Evolutionary conservation across 2,113 vertebrate genomes (phyloP), one percentile per base, ranked within the genome.

Genomic region (Oncorhynchus kisutch): DNA sequence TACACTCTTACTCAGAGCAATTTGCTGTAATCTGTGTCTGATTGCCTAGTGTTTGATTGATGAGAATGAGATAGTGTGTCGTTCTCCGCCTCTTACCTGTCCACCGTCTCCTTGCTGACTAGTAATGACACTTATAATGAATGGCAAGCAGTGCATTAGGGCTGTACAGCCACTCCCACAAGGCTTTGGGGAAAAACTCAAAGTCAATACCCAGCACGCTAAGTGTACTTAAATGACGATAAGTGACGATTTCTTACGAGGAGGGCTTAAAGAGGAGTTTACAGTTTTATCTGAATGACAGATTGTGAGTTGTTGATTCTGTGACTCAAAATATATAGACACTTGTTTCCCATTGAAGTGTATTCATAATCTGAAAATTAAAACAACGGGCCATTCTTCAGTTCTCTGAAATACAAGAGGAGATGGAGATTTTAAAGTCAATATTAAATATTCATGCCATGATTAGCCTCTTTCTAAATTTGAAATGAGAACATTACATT

Each of bases 11-110:
- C 54, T 27, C 54, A 60, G 54, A 29, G 71, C 25, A 72, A 72
- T 72, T 72, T 72, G 25, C 57, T 62, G 51, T 51, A 59, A 62
- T 31, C 71, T 59, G 71, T 59, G 48, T 57, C 22, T 72, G 71
- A 59, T 59, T 72, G 71, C 51, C 71, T 62, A 18, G 49, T 45
- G 39, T 45, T 45, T 11, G 39, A 45, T 45, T 45, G 9, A 45
- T 45, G 39, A 45, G 39, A 45, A 45, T 72, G 54, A 20, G 54
- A 18, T 20, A 6, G 14, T 20, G 54, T 14, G 54, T 57, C 7
- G 14, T 20, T 57, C 54, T 20, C 54, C 18, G 2, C 6, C 54
- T 6, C 54, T 20, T 20, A 20, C 54, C 54, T 57, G 2, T 20
- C 14, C 20, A 57, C 54, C 6, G 16, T 57, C 54, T 20, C 54